Percentiles rank a stretch among this genome's conserved stretches.
These are phyloP conservation scores for Galeopsomyia nigrocyanea DNA, from an alignment of 2,888 invertebrate genomes.

Conservation along the genomic window DNA sequence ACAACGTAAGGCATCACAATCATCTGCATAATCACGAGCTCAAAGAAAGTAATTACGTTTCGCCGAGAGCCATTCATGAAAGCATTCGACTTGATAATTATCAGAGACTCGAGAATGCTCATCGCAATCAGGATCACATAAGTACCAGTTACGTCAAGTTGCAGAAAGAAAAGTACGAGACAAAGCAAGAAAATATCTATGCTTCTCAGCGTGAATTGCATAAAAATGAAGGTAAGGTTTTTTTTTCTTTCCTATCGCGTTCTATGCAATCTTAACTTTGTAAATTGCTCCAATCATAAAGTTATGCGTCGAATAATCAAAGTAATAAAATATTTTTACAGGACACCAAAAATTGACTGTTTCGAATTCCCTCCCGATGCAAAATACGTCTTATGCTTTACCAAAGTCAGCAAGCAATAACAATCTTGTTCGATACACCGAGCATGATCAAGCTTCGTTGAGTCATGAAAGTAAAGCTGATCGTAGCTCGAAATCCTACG, in stretches of 20 bases:
- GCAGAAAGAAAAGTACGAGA: conserved; percentile 65
- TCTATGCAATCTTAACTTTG: neutral
- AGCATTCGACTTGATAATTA: conserved; percentile 61
- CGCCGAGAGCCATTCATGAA: conserved; percentile 61
- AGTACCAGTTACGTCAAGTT: conserved; percentile 61
- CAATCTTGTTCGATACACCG: conserved; percentile 60
- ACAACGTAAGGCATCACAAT: conserved; percentile 57
- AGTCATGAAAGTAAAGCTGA: conserved; percentile 54
- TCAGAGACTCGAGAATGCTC: conserved; percentile 67
- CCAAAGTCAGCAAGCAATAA: conserved; percentile 62
- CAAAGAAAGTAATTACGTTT: conserved; percentile 64
- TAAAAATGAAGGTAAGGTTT: conserved; percentile 50
- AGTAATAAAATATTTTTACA: neutral
- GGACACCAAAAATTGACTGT: conserved; percentile 66
- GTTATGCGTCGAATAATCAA: conserved; percentile 42
- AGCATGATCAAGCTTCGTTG: conserved; percentile 57
- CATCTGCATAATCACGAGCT: conserved; percentile 61
- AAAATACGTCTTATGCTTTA: conserved; percentile 61
- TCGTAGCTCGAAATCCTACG: conserved; percentile 57
- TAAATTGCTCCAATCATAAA: no score
- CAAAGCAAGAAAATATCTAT: conserved; percentile 62
- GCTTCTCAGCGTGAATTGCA: conserved; percentile 62
- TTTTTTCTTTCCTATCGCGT: conserved; percentile 26
- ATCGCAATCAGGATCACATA: conserved; percentile 58
- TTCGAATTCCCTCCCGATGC: conserved; percentile 65